Conservation (phyloP, 2,797 vertebrate genomes). For the Danionella dracula region DNA sequence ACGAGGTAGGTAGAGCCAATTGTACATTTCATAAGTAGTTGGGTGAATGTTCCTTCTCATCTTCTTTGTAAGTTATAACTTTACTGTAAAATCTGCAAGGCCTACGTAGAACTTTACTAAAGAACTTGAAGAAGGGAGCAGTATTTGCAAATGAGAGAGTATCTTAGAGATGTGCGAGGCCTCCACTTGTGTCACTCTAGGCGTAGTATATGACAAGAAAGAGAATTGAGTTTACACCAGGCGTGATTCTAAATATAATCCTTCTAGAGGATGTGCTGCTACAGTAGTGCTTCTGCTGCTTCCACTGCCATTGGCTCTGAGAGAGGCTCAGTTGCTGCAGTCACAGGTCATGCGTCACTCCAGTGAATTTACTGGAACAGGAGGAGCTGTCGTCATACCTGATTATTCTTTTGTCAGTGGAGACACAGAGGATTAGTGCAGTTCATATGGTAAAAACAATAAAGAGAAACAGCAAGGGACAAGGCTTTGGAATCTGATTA, state of each 20-base stretch:
- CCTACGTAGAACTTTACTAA: too few species aligned
- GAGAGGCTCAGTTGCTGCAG: conserved; percentile 27
- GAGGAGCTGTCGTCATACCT: conserved; percentile 19
- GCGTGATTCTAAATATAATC: conserved; percentile 27
- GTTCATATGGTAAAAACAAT: conserved; percentile 36
- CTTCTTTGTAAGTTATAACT: too few species aligned
- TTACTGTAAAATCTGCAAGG: too few species aligned
- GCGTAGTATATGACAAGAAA: conserved; percentile 19
- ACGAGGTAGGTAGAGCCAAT: too few species aligned
- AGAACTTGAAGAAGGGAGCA: too few species aligned
- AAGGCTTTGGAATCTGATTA: conserved; percentile 5
- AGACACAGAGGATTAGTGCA: conserved; percentile 44
- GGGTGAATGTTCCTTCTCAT: too few species aligned
- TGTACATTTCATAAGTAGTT: too few species aligned
- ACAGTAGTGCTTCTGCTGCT: too few species aligned
- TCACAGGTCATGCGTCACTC: conserved; percentile 38
- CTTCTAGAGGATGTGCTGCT: conserved; percentile 17
- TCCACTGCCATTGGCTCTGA: neutral
- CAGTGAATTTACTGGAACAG: neutral
- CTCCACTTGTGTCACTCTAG: neutral
- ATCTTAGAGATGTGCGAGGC: too few species aligned
- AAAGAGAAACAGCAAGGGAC: neutral
- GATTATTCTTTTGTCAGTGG: conserved; percentile 37
- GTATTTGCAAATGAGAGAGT: too few species aligned
- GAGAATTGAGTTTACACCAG: too few species aligned